Evolutionary conservation across 2,888 invertebrate genomes (phyloP).

Genomic region (Drosophila crucigera): DNA sequence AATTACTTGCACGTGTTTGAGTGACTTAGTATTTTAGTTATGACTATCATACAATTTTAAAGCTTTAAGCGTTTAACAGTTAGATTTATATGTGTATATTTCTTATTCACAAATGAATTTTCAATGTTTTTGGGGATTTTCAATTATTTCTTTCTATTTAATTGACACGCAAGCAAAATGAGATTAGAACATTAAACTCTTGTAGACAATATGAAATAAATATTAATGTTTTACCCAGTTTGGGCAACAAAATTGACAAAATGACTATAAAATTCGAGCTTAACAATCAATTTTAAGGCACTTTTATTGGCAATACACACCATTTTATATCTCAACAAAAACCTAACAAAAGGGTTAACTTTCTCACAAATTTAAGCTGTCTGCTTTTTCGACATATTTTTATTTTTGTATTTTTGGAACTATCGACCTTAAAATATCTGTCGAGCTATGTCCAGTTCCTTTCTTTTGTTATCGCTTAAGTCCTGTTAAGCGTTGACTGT

Average conservation of each 20-base stretch:
- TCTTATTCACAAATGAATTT: background rate
- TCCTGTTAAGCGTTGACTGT: conserved; percentile 19
- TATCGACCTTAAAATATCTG: background rate
- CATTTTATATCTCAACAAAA: background rate
- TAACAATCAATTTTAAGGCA: background rate
- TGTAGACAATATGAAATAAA: background rate
- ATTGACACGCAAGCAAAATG: background rate
- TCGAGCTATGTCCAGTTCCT: background rate
- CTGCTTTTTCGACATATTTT: background rate
- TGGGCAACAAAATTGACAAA: background rate
- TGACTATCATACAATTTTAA: conserved; percentile 1
- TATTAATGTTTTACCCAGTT: background rate
- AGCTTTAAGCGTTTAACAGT: background rate
- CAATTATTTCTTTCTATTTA: background rate
- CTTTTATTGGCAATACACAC: background rate
- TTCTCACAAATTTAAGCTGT: background rate
- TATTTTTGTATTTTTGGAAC: no score
- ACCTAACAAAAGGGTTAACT: background rate
- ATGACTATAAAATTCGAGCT: background rate
- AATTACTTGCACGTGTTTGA: conserved; percentile 24
- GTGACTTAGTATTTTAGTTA: background rate
- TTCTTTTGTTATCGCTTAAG: background rate
- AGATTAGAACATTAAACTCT: background rate
- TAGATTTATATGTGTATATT: background rate
- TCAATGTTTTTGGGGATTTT: background rate